Base-by-base conservation (phyloP, 2,888 invertebrate genomes). In the Anthoptus insignis region DNA sequence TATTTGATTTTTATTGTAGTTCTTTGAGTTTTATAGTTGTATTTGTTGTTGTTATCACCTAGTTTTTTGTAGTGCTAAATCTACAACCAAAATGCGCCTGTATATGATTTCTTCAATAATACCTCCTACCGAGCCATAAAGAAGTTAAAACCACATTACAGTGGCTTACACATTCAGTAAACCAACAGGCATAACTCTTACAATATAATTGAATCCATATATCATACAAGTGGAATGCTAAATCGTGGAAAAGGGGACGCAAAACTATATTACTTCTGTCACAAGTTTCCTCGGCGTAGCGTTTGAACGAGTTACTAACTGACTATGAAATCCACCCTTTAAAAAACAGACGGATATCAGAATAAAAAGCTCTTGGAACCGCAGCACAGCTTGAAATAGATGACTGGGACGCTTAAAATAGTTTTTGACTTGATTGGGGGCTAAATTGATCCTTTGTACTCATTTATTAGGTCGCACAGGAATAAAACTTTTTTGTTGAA, bases 161-260 rank as follows among this genome's bases (percentile, higher is more conserved):
- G 13, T 21, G 4, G 11, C 24, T 8, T 14, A 49, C 49, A 49
- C 13, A 37, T 49, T 45, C 29, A 39, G 49, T 37, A n/a, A 56
- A 56, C 56, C 63, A 37, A 56, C 56, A 49, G 27, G 39, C 63
- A 63, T 56, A 56, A 63, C 56, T 63, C 56, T 49, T 49, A 24
- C 7, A 45, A 29, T 45, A 56, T 63, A 63, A 63, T 63, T 49
- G 63, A 63, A 63, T 56, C 63, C 49, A 63, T 63, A 56, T 29
- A 63, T 63, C 63, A 63, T 22, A 49, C 37, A 11, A 49, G 37
- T 49, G 63, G 56, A 49, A 63, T 63, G 61, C 63, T 63, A 63
- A 63, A 63, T 63, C 63, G 37, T 29, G 49, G 61, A 45, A 49
- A 63, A 47, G 49, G 63, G 63, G 61, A 50, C 52, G 19, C 56